These are phyloP conservation scores for Nesogale talazaci DNA, from an alignment of 2,113 vertebrate species.

Conservation along the genomic window DNA sequence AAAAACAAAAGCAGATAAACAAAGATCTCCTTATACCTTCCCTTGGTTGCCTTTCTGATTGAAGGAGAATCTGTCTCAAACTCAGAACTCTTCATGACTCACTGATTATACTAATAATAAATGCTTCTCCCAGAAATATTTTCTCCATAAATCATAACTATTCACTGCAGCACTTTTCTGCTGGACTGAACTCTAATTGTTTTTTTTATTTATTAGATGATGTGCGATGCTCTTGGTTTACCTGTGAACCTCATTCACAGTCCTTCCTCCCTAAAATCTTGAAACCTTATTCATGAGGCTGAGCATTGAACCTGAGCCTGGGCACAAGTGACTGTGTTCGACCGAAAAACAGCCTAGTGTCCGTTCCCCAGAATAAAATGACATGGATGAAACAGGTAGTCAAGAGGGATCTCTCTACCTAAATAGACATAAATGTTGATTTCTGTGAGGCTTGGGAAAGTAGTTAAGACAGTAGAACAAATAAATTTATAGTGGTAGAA, in stretches of 20 bases:
- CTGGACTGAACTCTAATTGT: not conserved
- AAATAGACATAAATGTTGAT: not conserved
- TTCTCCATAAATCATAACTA: not conserved
- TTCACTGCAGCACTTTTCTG: not conserved
- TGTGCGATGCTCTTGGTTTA: not conserved
- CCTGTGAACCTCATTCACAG: not conserved
- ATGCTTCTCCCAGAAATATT: not conserved
- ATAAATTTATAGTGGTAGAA: conserved; percentile 29
- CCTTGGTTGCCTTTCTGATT: not conserved
- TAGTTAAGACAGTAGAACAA: not conserved
- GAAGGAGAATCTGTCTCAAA: not conserved
- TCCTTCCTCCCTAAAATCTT: not conserved
- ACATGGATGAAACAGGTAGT: not conserved
- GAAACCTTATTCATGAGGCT: not conserved
- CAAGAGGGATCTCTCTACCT: not conserved
- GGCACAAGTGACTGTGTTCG: not conserved
- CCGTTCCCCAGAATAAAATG: not conserved
- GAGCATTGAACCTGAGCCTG: not conserved
- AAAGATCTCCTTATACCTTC: not conserved
- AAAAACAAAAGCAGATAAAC: not conserved
- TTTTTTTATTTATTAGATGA: conserved; percentile 63
- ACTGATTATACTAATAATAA: not conserved
- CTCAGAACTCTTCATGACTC: not conserved
- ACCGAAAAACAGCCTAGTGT: not conserved
- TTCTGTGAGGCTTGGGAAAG: not conserved